phyloP scores from a whole-genome alignment of 1,140 invertebrate species.

The Aricia agestis region DNA sequence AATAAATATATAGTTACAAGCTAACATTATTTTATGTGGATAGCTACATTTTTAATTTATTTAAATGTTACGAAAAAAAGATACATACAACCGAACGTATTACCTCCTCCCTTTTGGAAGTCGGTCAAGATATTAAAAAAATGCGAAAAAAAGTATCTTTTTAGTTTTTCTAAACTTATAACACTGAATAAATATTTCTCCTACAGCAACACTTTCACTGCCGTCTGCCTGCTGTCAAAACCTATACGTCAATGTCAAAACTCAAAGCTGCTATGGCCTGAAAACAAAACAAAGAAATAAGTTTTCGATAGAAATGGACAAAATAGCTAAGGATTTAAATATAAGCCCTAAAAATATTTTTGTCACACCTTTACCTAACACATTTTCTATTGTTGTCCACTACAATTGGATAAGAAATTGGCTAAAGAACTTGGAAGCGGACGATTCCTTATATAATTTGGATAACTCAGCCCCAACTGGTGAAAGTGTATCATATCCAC shows the following conservation, averaged over 20 bases:
- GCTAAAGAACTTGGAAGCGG: slow-evolving; percentile 76
- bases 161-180: no score
- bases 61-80: no score
- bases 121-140: no score
- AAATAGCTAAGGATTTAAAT: slow-evolving; percentile 79
- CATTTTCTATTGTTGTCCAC: slow-evolving; percentile 80
- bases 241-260: slow-evolving; percentile 24
- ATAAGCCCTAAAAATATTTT: slow-evolving; percentile 81
- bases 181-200: no score
- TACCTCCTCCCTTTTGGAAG: no score
- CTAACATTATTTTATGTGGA: no score
- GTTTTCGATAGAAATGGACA: slow-evolving; percentile 72
- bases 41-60: no score
- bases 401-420: slow-evolving; percentile 81
- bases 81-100: no score
- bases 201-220: no score
- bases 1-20: no score
- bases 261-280: slow-evolving; percentile 21
- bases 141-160: no score
- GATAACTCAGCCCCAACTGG: slow-evolving; percentile 71
- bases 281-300: slow-evolving; percentile 65
- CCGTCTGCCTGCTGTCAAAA: neutral
- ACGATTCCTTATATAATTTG: slow-evolving; percentile 75
- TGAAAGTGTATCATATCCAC: slow-evolving; percentile 77
- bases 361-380: slow-evolving; percentile 70